Evolutionary conservation across 2,113 vertebrate species (phyloP), one percentile per base, ranked within the genome.

Genomic region (Sceloporus tristichus): DNA sequence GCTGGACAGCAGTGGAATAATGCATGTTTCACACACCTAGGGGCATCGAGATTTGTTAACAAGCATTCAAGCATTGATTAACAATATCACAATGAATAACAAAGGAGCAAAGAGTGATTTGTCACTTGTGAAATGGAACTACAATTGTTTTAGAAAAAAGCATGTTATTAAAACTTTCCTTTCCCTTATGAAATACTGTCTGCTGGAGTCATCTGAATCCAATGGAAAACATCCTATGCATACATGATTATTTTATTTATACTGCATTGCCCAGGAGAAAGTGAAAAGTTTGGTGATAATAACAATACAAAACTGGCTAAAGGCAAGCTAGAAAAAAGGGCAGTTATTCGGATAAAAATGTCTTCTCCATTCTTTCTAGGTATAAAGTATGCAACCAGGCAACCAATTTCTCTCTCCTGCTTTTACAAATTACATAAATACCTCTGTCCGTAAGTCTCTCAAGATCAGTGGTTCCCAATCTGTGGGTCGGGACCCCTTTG

Each of bases 161-260:
- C 78, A 92, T 90, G 56, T 80, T 92, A 90, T 62, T 70, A 90
- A 90, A 90, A 70, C 71, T 89, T 90, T 84, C 71, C 40, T 53
- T 91, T 94, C 92, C 86, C 91, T 89, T 87, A 85, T 94, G 87
- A 93, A 95, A 93, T 91, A 93, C 34, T 88, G 21, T 1, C 78
- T 92, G 85, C 59, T 54, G 90, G 75, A 93, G 91, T 79, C 74
- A 77, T 71, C 84, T 29, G 79, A 86, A 66, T 2, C 79, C 90
- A 91, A 71, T 91, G 40, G 70, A 88, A 92, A 79, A 75, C 85
- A 89, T 79, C 56, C 92, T 87, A 86, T 53, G 87, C 48, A 84
- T 73, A 88, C 5, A 66, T 1, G 90, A 92, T 91, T 65, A 77
- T 54, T 48, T 65, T 38, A 42, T 71, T 76, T 85, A 62, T 62